Conservation (phyloP, 2,888 invertebrate species). For the Callimorpha dominula region DNA sequence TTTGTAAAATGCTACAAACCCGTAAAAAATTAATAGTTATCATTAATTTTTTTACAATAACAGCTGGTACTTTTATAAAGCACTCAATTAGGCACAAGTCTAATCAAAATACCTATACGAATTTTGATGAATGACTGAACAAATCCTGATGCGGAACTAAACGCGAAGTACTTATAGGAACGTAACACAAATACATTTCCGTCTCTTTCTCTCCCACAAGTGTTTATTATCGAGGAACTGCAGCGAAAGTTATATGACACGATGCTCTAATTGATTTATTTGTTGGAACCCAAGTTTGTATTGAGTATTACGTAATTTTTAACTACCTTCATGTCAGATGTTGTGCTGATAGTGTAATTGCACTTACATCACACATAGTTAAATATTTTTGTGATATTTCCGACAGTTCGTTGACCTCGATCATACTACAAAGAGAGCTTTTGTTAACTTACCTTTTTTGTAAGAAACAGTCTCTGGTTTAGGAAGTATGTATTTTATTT, state of each 20-base stretch:
- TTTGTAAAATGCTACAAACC: too few relatives aligned
- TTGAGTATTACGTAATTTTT: constrained; percentile 1
- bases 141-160: neutral
- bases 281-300: constrained; percentile 1
- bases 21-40: neutral
- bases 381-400: neutral
- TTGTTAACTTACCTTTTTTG: neutral
- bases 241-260: constrained; percentile 6
- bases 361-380: neutral
- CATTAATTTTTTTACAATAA: neutral
- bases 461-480: neutral
- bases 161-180: neutral
- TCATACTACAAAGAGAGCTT: neutral
- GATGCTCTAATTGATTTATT: constrained; percentile 7
- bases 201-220: neutral
- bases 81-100: too few relatives aligned
- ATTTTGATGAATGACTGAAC: neutral
- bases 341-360: neutral
- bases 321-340: neutral
- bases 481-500: neutral
- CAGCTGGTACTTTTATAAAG: too few relatives aligned
- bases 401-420: constrained; percentile 6
- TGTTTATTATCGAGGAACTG: constrained; percentile 1
- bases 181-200: neutral
- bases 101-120: too few relatives aligned